Conservation (phyloP, 1,140 invertebrate species). For the Drosophila serrata region DNA sequence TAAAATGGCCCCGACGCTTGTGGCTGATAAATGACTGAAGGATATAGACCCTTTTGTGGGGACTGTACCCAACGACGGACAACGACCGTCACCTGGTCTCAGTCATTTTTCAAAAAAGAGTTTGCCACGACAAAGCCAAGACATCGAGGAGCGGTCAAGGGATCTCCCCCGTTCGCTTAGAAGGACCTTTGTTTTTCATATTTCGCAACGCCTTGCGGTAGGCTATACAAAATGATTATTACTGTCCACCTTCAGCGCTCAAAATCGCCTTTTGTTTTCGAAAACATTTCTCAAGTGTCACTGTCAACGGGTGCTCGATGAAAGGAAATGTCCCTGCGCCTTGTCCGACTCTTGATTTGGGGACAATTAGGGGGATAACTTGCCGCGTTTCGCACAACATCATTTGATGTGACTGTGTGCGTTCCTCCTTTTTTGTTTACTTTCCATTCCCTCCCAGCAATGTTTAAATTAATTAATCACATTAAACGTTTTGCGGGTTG, state of each 20-base stretch:
- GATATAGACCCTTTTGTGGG: slow-evolving; percentile 47
- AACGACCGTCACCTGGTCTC: slow-evolving; percentile 48
- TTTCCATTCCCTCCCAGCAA: slow-evolving; percentile 23
- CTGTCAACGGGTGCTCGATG: slow-evolving; percentile 55
- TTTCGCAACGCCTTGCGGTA: slow-evolving; percentile 53
- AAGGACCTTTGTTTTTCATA: slow-evolving; percentile 16
- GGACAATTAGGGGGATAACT: slow-evolving; percentile 53
- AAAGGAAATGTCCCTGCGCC: slow-evolving; percentile 37
- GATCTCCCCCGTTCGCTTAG: neutral
- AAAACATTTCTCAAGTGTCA: slow-evolving; percentile 72
- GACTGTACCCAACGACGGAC: slow-evolving; percentile 44
- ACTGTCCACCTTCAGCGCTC: slow-evolving; percentile 11
- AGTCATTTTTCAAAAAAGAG: slow-evolving; percentile 69
- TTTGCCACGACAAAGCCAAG: slow-evolving; percentile 35
- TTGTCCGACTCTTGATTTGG: slow-evolving; percentile 38
- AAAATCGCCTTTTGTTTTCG: slow-evolving; percentile 19
- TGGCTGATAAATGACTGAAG: slow-evolving; percentile 62
- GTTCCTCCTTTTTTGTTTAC: slow-evolving; percentile 5
- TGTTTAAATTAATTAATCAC: slow-evolving; percentile 79
- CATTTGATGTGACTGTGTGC: neutral
- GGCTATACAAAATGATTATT: slow-evolving; percentile 27
- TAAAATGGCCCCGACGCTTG: slow-evolving; percentile 54
- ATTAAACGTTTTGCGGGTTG: slow-evolving; percentile 63
- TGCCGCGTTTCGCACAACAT: slow-evolving; percentile 5
- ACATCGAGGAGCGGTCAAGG: neutral